Evolutionary conservation across 2,888 invertebrate species (phyloP).

Genomic region (Eulithis prunata): DNA sequence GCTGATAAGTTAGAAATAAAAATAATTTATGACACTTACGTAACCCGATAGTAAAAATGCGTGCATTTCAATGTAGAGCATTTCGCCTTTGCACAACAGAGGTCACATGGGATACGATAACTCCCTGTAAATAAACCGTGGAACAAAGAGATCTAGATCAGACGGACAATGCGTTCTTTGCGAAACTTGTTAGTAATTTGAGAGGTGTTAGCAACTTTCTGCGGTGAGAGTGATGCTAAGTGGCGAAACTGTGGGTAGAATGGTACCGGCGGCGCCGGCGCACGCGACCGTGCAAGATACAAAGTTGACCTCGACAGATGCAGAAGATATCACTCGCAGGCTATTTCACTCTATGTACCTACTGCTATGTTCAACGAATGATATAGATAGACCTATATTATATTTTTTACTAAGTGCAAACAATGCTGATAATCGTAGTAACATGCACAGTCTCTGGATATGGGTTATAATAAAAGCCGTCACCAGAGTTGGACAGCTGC

Average conservation of each 20-base stretch:
- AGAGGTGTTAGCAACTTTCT: constrained; percentile 70
- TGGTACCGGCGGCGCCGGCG: constrained; percentile 39
- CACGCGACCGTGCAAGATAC: constrained; percentile 13
- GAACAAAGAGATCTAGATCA: constrained; percentile 77
- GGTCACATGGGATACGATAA: constrained; percentile 60
- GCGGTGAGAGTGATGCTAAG: constrained; percentile 76
- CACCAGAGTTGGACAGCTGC: too few relatives aligned
- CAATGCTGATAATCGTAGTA: too few relatives aligned
- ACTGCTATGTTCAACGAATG: too few relatives aligned
- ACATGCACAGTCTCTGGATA: too few relatives aligned
- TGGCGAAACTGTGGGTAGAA: constrained; percentile 74
- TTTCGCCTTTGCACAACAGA: constrained; percentile 50
- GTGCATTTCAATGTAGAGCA: constrained; percentile 23
- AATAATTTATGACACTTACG: constrained; percentile 29
- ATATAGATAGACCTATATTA: too few relatives aligned
- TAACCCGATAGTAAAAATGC: constrained; percentile 33
- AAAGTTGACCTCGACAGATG: constrained; percentile 14
- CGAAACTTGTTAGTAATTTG: constrained; percentile 75
- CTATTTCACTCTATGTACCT: too few relatives aligned
- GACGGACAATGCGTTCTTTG: constrained; percentile 76
- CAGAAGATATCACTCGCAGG: not conserved
- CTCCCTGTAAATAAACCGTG: constrained; percentile 56
- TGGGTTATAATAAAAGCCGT: too few relatives aligned
- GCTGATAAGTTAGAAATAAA: constrained; percentile 32
- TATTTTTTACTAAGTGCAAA: too few relatives aligned